Evolutionary conservation across 2,797 vertebrate genomes (phyloP).

Genomic region (Rhincodon typus): DNA sequence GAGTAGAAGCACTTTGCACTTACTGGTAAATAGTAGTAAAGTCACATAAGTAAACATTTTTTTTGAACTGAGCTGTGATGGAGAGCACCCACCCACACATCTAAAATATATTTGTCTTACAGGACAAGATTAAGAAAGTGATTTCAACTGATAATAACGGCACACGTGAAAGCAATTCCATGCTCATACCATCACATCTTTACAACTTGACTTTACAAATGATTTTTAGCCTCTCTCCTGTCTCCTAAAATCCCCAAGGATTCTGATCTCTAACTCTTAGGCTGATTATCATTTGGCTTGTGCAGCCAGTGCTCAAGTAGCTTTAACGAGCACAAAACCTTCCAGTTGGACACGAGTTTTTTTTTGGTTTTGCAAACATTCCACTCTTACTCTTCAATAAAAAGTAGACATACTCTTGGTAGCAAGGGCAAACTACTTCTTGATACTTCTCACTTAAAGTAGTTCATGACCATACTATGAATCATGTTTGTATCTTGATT

Average conservation of each 20-base stretch:
- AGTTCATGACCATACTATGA: background rate
- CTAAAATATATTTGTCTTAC: background rate
- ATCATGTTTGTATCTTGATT: background rate
- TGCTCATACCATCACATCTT: background rate
- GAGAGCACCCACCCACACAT: background rate
- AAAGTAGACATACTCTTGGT: background rate
- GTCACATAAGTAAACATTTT: background rate
- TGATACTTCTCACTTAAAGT: background rate
- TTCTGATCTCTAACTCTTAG: background rate
- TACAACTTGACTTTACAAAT: background rate
- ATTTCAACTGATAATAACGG: constrained; percentile 4
- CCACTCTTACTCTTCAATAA: background rate
- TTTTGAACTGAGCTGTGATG: background rate
- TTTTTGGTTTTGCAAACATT: background rate
- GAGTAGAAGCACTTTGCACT: background rate
- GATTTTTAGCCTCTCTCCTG: background rate
- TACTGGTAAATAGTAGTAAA: background rate
- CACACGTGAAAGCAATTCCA: background rate
- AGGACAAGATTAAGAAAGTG: background rate
- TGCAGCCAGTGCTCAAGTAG: background rate
- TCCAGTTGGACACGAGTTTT: background rate
- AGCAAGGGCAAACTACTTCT: background rate
- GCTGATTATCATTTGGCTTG: background rate
- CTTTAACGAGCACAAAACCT: background rate
- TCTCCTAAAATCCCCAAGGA: background rate